phyloP scores from a whole-genome alignment of 2,888 invertebrate species.

The Acrobasis consociella region DNA sequence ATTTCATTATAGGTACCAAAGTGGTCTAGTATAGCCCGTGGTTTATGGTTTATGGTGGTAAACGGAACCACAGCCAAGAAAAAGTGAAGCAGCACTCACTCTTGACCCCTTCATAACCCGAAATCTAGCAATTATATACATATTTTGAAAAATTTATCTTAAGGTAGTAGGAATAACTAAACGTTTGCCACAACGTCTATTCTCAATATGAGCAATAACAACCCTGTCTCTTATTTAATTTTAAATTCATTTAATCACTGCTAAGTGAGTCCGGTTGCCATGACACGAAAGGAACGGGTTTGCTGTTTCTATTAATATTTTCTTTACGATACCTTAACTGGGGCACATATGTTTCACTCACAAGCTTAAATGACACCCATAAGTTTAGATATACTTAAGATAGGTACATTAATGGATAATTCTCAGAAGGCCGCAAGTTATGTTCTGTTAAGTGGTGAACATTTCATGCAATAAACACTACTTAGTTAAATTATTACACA shows the following conservation, averaged over 20 bases:
- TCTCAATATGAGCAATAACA: not conserved
- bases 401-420: not conserved
- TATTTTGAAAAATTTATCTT: no score
- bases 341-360: constrained; percentile 53
- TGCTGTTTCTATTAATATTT: constrained; percentile 41
- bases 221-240: not conserved
- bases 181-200: not conserved
- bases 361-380: constrained; percentile 19
- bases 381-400: constrained; percentile 10
- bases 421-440: not conserved
- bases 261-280: constrained; percentile 55
- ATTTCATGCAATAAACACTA: not conserved
- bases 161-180: not conserved
- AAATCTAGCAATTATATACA: no score
- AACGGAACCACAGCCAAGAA: no score
- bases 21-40: no score
- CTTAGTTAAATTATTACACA: no score
- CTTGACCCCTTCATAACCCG: no score
- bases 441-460: not conserved
- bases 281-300: constrained; percentile 73
- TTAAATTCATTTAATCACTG: not conserved
- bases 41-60: no score
- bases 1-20: no score
- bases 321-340: constrained; percentile 45
- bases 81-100: no score